phyloP scores from a whole-genome alignment of 2,797 vertebrate genomes.

The Meriones psammophilus region DNA sequence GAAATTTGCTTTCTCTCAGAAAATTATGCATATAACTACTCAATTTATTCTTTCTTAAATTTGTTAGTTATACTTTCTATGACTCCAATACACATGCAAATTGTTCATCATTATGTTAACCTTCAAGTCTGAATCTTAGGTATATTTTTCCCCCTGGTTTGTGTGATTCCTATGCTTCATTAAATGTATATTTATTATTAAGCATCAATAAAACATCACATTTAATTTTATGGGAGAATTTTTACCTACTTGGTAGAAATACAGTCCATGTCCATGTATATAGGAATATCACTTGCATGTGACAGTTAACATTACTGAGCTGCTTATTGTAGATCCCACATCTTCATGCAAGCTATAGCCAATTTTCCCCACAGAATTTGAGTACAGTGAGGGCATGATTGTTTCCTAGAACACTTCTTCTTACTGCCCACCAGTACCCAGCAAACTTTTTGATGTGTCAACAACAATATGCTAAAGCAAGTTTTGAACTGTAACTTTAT shows the following conservation, averaged over 20 bases:
- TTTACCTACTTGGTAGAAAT: neutral
- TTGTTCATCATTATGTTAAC: neutral
- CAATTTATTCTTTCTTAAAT: constrained; percentile 32
- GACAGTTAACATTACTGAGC: neutral
- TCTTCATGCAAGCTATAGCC: rapidly evolving
- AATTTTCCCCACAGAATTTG: neutral
- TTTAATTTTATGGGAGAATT: neutral
- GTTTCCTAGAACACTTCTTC: neutral
- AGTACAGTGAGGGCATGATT: neutral
- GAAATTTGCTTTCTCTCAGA: constrained; percentile 63
- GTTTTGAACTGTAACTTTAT: neutral
- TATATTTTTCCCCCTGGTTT: neutral
- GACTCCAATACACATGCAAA: neutral
- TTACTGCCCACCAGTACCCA: neutral
- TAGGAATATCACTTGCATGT: neutral
- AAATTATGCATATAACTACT: constrained; percentile 59
- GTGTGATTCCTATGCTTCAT: neutral
- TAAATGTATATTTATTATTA: neutral
- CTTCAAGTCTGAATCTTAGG: neutral
- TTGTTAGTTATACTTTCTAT: neutral
- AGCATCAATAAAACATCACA: neutral
- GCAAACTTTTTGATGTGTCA: neutral
- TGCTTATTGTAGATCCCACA: neutral
- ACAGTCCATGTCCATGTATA: neutral
- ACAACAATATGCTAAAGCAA: neutral